Evolutionary conservation across 1,140 invertebrate genomes (phyloP).

Genomic region (Apocrypta bakeri): DNA sequence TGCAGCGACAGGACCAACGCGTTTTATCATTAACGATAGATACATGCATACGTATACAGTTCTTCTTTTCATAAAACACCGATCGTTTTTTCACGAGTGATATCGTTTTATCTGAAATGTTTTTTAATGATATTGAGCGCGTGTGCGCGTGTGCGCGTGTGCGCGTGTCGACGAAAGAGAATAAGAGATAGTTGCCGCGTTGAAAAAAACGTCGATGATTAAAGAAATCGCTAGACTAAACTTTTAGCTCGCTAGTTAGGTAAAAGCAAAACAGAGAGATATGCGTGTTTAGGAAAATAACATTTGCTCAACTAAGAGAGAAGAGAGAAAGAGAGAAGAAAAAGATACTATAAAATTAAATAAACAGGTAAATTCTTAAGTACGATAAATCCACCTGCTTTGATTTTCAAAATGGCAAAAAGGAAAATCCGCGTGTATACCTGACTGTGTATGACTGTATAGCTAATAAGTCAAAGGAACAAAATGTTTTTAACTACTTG

Average conservation of each 20-base stretch:
- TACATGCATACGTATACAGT: neutral
- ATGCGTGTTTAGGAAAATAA: neutral
- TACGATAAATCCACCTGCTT: neutral
- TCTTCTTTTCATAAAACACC: neutral
- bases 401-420: neutral
- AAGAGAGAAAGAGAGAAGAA: neutral
- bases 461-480: neutral
- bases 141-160: no score
- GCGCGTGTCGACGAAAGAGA: neutral
- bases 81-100: neutral
- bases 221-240: constrained; percentile 15
- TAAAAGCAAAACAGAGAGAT: neutral
- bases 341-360: no score
- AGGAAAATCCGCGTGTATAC: neutral
- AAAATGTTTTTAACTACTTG: neutral
- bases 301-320: neutral
- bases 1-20: constrained; percentile 8
- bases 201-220: constrained; percentile 3
- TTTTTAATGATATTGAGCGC: neutral
- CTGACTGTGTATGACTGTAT: neutral
- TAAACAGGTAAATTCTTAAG: neutral
- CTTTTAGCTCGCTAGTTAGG: constrained; percentile 20
- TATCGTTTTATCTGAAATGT: neutral
- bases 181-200: constrained; percentile 6
- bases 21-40: neutral